These are phyloP conservation scores for Chaetorhynchus papuensis DNA, from an alignment of 2,113 vertebrate species.

Conservation along the genomic window DNA sequence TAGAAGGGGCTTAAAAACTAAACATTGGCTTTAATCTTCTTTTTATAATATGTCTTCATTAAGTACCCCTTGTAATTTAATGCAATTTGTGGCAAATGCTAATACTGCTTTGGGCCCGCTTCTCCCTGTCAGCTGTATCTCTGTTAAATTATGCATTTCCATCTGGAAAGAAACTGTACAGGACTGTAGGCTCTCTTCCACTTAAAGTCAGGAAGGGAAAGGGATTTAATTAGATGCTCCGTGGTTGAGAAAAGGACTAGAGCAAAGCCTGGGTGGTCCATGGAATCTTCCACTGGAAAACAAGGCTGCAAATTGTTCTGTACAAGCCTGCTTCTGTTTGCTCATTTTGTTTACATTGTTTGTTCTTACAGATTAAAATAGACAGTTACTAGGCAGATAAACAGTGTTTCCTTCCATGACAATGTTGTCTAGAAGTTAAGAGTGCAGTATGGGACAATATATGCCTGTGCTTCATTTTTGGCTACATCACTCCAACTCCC, in stretches of 20 bases:
- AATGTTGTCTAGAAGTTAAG: constrained; percentile 15
- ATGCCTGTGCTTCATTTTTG: neutral
- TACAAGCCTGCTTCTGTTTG: constrained; percentile 55
- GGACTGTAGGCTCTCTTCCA: constrained; percentile 56
- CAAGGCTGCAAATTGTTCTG: constrained; percentile 42
- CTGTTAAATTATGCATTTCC: constrained; percentile 77
- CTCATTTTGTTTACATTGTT: constrained; percentile 64
- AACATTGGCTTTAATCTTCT: constrained; percentile 60
- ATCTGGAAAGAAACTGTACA: constrained; percentile 63
- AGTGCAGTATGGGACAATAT: neutral
- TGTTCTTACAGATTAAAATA: constrained; percentile 61
- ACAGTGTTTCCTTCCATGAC: constrained; percentile 27
- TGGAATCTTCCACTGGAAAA: constrained; percentile 36
- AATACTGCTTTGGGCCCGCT: constrained; percentile 65
- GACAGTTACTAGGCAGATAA: constrained; percentile 48
- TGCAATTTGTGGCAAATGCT: constrained; percentile 61
- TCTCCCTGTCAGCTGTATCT: constrained; percentile 67
- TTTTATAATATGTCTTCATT: constrained; percentile 56
- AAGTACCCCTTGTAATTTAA: constrained; percentile 60
- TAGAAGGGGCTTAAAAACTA: constrained; percentile 34
- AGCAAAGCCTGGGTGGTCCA: constrained; percentile 56
- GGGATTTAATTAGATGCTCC: constrained; percentile 67
- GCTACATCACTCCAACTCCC: neutral
- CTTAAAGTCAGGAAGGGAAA: constrained; percentile 56
- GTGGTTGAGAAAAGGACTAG: constrained; percentile 56